Evolutionary conservation across 2,797 vertebrate species (phyloP), one percentile per base, ranked within the genome.

Genomic region (Erethizon dorsatum): DNA sequence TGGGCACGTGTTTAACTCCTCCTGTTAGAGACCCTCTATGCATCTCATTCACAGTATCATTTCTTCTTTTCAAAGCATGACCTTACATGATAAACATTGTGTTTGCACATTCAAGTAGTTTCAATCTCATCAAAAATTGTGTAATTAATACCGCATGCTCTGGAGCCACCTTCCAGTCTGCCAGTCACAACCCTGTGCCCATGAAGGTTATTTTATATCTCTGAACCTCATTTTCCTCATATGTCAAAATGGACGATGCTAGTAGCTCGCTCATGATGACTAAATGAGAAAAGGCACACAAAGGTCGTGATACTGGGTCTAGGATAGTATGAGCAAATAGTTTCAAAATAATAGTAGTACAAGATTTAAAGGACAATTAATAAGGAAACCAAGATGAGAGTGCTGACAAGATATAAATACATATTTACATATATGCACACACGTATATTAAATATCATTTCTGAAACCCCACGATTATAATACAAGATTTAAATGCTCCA

Each of bases 91-190:
- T 71, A 65, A 77, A 73, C 28, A 86, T 8, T 75, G 80, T 33
- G 28, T 24, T 37, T 80, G 31, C 31, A 95, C 73, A 95, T 59
- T 89, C 75, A 82, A 84, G 69, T 80, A 57, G 13, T 83, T 89
- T 86, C 45, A 47, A 22, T 73, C 61, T 90, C 57, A 85, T 82
- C 63, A 50, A 83, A 94, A 69, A 47, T 54, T 37, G 54, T 50
- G 2, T 75, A 71, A 18, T 85, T 88, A 83, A 82, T 75, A 67
- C 20, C 0, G 5, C 15, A 6, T 50, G 7, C 17, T 80, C 82
- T 57, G 6, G 41, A 26, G 31, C 41, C 78, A 67, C 65, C 33
- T n/a, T 73, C 37, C 57, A 94, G n/a, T 33, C 33, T 67, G 28
- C 47, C n/a, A 22, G 20, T 26, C 24, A 52, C 14, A 85, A 61